Evolutionary conservation across 2,113 vertebrate genomes (phyloP).

Genomic region (Coturnix japonica): DNA sequence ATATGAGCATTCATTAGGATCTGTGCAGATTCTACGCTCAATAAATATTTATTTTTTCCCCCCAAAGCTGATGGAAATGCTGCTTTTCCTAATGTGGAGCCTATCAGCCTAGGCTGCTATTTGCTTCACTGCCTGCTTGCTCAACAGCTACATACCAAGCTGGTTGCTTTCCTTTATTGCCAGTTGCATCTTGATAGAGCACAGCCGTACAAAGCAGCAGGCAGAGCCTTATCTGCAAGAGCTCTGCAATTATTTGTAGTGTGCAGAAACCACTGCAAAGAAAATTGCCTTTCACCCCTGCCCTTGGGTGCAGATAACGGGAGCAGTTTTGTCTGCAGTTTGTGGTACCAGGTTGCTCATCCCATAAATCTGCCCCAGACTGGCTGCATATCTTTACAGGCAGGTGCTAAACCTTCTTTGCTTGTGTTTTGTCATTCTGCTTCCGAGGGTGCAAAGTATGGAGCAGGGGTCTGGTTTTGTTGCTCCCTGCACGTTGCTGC

Average conservation of each 20-base stretch:
- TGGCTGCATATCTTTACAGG: neutral
- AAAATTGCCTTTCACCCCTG: neutral
- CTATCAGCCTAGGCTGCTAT: neutral
- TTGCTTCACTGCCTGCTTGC: neutral
- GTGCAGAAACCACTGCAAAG: neutral
- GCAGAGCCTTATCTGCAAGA: neutral
- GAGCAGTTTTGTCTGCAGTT: neutral
- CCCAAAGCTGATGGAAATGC: accelerated
- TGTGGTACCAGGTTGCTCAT: neutral
- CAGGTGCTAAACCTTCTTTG: neutral
- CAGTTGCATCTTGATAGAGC: neutral
- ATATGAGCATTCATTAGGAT: accelerated
- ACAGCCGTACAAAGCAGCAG: accelerated
- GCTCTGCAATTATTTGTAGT: neutral
- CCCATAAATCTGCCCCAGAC: neutral
- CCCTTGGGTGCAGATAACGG: neutral
- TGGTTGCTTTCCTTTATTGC: neutral
- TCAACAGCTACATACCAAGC: neutral
- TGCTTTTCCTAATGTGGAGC: neutral
- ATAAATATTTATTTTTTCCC: too few relatives aligned
- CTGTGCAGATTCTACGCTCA: neutral
- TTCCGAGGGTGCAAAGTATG: neutral
- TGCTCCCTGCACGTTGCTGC: neutral
- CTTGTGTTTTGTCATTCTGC: neutral
- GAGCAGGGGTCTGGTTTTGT: neutral